A percentile compares a stretch with the other conserved stretches of the same genome.
Evolutionary conservation across 1,140 invertebrate genomes (phyloP).

Genomic region (Zophobas morio): DNA sequence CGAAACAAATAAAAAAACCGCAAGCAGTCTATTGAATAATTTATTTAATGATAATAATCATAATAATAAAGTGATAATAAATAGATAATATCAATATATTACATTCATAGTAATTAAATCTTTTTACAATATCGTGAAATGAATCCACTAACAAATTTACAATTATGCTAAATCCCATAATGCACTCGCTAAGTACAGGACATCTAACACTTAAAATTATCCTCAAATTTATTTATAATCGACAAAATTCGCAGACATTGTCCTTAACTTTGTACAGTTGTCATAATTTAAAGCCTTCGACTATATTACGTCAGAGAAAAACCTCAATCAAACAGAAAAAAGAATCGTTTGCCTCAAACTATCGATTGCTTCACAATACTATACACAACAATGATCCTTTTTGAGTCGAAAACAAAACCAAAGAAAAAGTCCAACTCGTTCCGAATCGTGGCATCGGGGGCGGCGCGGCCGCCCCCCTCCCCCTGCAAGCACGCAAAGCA

Average conservation of each 20-base stretch:
- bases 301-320: neutral
- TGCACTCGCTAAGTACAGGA: slow-evolving; percentile 11
- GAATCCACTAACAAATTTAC: slow-evolving; percentile 39
- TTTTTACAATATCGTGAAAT: slow-evolving; percentile 36
- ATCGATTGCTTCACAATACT: neutral
- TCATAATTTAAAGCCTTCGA: slow-evolving; percentile 7
- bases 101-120: slow-evolving; percentile 26
- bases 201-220: slow-evolving; percentile 38
- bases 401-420: neutral
- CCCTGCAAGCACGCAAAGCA: too few species aligned
- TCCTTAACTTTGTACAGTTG: slow-evolving; percentile 35
- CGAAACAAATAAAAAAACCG: neutral
- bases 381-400: too few species aligned
- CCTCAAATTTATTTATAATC: slow-evolving; percentile 1
- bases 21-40: slow-evolving; percentile 23
- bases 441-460: too few species aligned
- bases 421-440: too few species aligned
- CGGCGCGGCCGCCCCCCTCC: too few species aligned
- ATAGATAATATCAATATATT: slow-evolving; percentile 36
- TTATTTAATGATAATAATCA: slow-evolving; percentile 18
- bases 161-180: slow-evolving; percentile 32
- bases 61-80: slow-evolving; percentile 40
- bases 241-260: slow-evolving; percentile 25
- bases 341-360: neutral
- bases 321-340: neutral